A percentile compares a stretch with the other conserved stretches of the same genome.
Conservation (phyloP, 2,113 vertebrate species). For the Theropithecus gelada region DNA sequence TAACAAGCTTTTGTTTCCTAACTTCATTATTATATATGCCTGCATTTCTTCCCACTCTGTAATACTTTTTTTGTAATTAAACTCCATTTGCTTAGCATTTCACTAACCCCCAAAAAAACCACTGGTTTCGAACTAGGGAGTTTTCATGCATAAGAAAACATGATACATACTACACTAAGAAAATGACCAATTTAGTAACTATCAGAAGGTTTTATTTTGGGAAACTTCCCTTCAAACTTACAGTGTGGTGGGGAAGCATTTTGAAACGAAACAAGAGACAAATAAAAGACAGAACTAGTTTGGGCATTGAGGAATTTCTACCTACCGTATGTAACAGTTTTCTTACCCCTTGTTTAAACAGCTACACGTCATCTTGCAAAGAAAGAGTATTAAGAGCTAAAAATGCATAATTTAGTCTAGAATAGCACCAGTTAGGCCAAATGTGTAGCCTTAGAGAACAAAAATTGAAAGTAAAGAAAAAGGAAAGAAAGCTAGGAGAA, state of each 20-base stretch:
- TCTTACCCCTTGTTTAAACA: not conserved
- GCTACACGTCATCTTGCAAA: slow-evolving; percentile 23
- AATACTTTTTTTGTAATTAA: slow-evolving; percentile 43
- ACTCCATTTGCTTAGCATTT: slow-evolving; percentile 18
- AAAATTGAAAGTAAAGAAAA: not conserved
- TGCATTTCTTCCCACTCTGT: not conserved
- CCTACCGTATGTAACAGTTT: not conserved
- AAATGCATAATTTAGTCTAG: slow-evolving; percentile 25
- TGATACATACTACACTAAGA: not conserved
- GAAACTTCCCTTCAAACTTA: slow-evolving; percentile 28
- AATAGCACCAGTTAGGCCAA: slow-evolving; percentile 8
- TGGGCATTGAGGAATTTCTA: not conserved
- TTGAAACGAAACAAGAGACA: slow-evolving; percentile 13
- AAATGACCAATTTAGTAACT: slow-evolving; percentile 1
- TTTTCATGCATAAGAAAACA: slow-evolving; percentile 3
- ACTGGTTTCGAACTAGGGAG: slow-evolving; percentile 9
- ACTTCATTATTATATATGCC: not conserved
- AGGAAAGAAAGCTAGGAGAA: not conserved
- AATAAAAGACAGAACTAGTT: not conserved
- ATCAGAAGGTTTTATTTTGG: not conserved
- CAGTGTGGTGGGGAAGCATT: not conserved
- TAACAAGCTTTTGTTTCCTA: slow-evolving; percentile 8
- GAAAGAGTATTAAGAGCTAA: slow-evolving; percentile 4
- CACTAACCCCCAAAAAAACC: not conserved
- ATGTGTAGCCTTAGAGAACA: not conserved